Evolutionary conservation across 2,113 vertebrate genomes (phyloP).

Genomic region (Pao palembangensis): DNA sequence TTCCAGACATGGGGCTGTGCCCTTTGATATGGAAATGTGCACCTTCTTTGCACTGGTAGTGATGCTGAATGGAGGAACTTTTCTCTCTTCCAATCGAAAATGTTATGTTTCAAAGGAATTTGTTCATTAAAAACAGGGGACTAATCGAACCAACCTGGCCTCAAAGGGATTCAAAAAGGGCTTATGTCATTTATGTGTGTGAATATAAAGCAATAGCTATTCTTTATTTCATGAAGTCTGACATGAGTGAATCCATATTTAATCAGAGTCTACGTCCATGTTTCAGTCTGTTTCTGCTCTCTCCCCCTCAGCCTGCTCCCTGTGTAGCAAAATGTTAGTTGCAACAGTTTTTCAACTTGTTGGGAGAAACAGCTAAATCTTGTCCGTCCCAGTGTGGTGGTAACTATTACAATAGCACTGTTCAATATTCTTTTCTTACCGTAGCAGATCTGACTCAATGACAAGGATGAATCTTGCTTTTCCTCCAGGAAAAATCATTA

Average conservation of each 20-base stretch:
- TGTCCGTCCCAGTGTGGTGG: slow-evolving; percentile 36
- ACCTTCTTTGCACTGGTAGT: slow-evolving; percentile 73
- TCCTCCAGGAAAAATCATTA: slow-evolving; percentile 23
- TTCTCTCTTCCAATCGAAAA: slow-evolving; percentile 47
- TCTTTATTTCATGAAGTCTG: not conserved
- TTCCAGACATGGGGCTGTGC: slow-evolving; percentile 61
- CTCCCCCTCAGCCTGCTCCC: slow-evolving; percentile 24
- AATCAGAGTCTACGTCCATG: not conserved
- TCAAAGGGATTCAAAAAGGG: slow-evolving; percentile 29
- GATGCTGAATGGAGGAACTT: slow-evolving; percentile 59
- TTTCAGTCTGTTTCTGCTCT: slow-evolving; percentile 13
- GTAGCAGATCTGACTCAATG: not conserved
- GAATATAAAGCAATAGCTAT: slow-evolving; percentile 12
- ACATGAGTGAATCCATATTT: not conserved
- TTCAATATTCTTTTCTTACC: slow-evolving; percentile 24
- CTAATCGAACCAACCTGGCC: slow-evolving; percentile 55
- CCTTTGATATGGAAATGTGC: slow-evolving; percentile 81
- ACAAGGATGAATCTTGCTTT: slow-evolving; percentile 8
- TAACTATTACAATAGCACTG: slow-evolving; percentile 37
- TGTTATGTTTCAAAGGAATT: slow-evolving; percentile 49
- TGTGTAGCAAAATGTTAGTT: slow-evolving; percentile 24
- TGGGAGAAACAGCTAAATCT: slow-evolving; percentile 35
- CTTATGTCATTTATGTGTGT: slow-evolving; percentile 4
- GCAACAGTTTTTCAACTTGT: slow-evolving; percentile 29
- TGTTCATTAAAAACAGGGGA: slow-evolving; percentile 51